Evolutionary conservation across 1,140 invertebrate genomes (phyloP).

Genomic region (Thaumetopoea pityocampa): DNA sequence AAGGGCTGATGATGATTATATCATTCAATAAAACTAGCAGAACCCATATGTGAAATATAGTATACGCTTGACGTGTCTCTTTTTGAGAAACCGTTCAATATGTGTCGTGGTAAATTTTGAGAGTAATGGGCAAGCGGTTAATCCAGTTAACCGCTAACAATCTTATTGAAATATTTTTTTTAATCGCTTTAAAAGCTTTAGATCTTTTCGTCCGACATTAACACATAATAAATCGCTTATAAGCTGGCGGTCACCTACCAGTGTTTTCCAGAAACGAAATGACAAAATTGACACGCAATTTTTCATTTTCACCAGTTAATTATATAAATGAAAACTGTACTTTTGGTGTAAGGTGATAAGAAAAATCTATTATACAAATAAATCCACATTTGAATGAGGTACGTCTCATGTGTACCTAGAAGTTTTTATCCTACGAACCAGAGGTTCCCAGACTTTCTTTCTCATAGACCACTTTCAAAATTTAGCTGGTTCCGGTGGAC

Average conservation of each 20-base stretch:
- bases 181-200: constrained; percentile 7
- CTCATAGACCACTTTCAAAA: no score
- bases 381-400: no score
- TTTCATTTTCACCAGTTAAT: constrained; percentile 1
- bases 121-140: constrained; percentile 13
- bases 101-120: constrained; percentile 11
- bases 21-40: not conserved
- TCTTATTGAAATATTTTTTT: constrained; percentile 20
- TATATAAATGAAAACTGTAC: no score
- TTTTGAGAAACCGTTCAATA: constrained; percentile 9
- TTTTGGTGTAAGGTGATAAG: no score
- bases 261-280: constrained; percentile 1
- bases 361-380: no score
- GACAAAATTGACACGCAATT: not conserved
- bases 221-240: constrained; percentile 15
- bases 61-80: not conserved
- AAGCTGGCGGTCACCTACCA: not conserved
- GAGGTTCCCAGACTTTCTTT: no score
- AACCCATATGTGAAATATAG: not conserved
- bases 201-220: constrained; percentile 10
- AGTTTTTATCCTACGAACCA: no score
- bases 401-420: no score
- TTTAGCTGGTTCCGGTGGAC: no score
- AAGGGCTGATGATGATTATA: no score
- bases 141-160: constrained; percentile 16